Percentiles rank a stretch among this genome's conserved stretches.
Conservation (phyloP, 2,888 invertebrate species). For the Mythimna pallens region DNA sequence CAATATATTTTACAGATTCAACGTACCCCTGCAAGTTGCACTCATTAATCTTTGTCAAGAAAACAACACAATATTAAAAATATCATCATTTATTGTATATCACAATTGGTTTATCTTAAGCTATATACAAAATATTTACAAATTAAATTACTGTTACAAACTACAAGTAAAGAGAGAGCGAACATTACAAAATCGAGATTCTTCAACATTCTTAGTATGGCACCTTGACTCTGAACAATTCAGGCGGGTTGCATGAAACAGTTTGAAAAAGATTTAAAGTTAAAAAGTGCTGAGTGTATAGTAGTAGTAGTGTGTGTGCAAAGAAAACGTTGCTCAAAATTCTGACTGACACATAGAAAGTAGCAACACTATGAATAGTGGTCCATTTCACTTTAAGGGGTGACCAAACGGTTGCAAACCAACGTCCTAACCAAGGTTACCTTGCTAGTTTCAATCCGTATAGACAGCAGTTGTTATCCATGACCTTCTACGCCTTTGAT, state of each 20-base stretch:
- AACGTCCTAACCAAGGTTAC: too few species aligned
- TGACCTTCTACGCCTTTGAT: too few species aligned
- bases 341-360: too few species aligned
- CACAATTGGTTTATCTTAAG: conserved; percentile 55
- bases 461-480: too few species aligned
- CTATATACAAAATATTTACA: conserved; percentile 59
- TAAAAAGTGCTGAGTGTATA: too few species aligned
- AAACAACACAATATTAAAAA: conserved; percentile 19
- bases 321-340: too few species aligned
- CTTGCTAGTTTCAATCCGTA: too few species aligned
- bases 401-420: too few species aligned
- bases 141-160: conserved; percentile 29
- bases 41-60: not conserved
- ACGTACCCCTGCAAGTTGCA: not conserved
- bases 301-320: too few species aligned
- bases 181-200: conserved; percentile 1
- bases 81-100: conserved; percentile 55
- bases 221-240: not conserved
- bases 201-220: conserved; percentile 6
- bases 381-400: too few species aligned
- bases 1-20: too few species aligned
- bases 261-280: not conserved
- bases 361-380: too few species aligned
- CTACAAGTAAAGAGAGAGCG: conserved; percentile 23
- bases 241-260: conserved; percentile 1